Base-by-base conservation (phyloP, 2,113 vertebrate genomes). In the Nycticorax nycticorax region DNA sequence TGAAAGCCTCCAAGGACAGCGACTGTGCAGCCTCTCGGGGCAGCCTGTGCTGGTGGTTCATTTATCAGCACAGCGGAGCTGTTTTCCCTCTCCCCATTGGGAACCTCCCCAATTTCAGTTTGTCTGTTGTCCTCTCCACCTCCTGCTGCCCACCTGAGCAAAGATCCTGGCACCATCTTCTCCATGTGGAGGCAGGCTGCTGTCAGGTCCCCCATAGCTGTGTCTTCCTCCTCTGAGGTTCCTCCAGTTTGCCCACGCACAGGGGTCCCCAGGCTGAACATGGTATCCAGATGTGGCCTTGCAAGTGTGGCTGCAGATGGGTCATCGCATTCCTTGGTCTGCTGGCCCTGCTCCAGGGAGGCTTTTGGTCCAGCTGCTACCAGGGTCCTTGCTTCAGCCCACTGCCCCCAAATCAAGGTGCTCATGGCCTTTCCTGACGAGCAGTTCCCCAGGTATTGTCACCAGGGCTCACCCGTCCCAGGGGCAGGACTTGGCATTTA, bases 401-500 rank as follows among this genome's bases (percentile, higher is more conserved):
- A 30, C 41, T 73, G 43, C 17, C 32, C n/a, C 45, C 5, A 33
- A 15, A 32, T 63, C 28, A 52, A 43, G 74, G 21, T 69, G 18
- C 50, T 81, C 17, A 12, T 19, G 23, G 45, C 50, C 33, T 48
- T 66, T 82, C 17, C 33, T 2, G 1, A 10, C 3, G 2, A 52
- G 64, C 3, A 1, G 16, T 41, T 77, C 59, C 27, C 22, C 39
- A 26, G 10, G 13, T 50, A 9, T 48, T 69, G 55, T 91, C 66
- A 71, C 18, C 20, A 21, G 32, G 3, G 20, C n/a, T 84, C 3
- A 6, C 45, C n/a, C 0, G 0, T 68, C 35, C 55, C 41, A 8
- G n/a, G 15, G n/a, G 14, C 48, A 35, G 33, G 32, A 33, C 37
- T 33, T 4, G 1, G 10, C 26, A 5, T 79, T 85, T 63, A 23